Base-by-base conservation (phyloP, 2,888 invertebrate genomes). In the Oligia latruncula region DNA sequence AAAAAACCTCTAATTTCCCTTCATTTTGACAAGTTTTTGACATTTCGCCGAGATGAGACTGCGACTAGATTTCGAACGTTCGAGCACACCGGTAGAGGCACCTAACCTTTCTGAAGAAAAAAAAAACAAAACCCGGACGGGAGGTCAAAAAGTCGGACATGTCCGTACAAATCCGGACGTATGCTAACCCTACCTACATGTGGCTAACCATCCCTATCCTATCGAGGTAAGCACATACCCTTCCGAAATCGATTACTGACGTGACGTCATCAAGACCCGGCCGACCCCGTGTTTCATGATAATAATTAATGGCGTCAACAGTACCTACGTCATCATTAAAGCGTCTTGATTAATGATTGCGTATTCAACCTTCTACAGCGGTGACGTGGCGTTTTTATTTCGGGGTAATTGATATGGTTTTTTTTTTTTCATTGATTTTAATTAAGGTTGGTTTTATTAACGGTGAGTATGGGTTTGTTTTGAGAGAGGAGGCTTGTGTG, bases 251-350 rank as follows among this genome's bases (percentile, higher is more conserved):
- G 73, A 88, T 89, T 68, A 71, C 67, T 68, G 67, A 65, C 74
- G 73, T 74, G 67, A 72, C 76, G 75, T 73, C 80, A 81, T 66
- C 40, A 80, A 72, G 79, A 82, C 70, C 52, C 20, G 58, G 8
- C n/a, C 46, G 35, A 13, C 81, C 76, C 78, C 46, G 13, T 87
- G 87, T 84, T 78, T 77, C 79, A 73, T 66, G 43, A 81, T 88
- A 81, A 67, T 87, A 81, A 88, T 88, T 87, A 85, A 88, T 88
- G 80, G 73, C 60, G 78, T 75, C 65, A 81, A 76, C 75, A 78
- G 65, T 67, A 78, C 29, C 29, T 29, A 29, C 80, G 80, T 84
- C 87, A 84, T 83, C 67, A 85, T 85, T 85, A 89, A 81, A 80
- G 49, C 65, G 60, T 81, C 75, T 72, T 89, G 84, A 88, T 87